Evolutionary conservation across 1,140 invertebrate genomes (phyloP), one percentile per base, ranked within the genome.

Genomic region (Chlorops oryzae): DNA sequence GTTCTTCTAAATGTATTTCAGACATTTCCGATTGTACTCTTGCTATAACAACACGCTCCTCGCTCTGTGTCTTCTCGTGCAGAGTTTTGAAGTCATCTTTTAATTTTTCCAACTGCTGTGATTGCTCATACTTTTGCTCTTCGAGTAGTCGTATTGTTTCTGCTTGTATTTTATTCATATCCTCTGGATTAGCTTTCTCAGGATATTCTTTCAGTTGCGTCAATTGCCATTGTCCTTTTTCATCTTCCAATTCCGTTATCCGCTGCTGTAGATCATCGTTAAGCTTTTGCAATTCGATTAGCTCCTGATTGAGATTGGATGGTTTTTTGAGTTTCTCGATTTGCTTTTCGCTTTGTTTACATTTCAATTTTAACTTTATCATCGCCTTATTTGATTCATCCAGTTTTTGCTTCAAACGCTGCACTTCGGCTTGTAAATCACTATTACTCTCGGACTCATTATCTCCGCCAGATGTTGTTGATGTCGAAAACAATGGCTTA

Each of bases 181-280:
- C 51, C 40, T 54, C 38, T 12, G 50, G 21, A 12, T 28, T 25
- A 7, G 15, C 23, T 39, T 48, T 43, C 15, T 44, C 41, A n/a
- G 59, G 59, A 21, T 28, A 20, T 3, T n/a, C 43, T 3, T 63
- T 52, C 23, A 69, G 58, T 17, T 56, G 53, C 3, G 52, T 84
- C 63, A 90, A 76, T 73, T 90, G 86, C 62, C 90, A 80, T 73
- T 88, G 91, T 71, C 87, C 88, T 77, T 90, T 94, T 75, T 92
- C 89, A 70, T 92, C 89, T 75, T 93, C 90, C 43, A 93, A 74
- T 67, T 90, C 83, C 40, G 84, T 83, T 54, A 94, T 80, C 72
- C 83, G 80, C 57, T 91, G 86, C 56, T 84, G 81, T 56, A 92
- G 74, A 58, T 78, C 76, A 54, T 78, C 74, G 50, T 81, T 76